phyloP scores from a whole-genome alignment of 2,113 vertebrate species.

The Ochotona curzoniae region DNA sequence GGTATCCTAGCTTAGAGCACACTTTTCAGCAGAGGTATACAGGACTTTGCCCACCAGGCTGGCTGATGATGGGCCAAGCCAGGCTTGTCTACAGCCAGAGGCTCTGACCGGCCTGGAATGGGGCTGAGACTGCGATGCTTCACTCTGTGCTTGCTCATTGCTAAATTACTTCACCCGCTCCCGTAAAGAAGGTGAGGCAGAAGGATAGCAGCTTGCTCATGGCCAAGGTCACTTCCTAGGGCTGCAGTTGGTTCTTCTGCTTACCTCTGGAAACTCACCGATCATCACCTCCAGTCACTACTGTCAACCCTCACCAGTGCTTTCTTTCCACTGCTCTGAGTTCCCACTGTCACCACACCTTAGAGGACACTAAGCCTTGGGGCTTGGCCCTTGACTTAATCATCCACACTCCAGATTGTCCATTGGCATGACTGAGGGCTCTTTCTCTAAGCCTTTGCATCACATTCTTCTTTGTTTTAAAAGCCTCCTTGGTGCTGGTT shows the following conservation, averaged over 20 bases:
- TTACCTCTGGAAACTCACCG: neutral
- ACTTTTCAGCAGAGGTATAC: neutral
- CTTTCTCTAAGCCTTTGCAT: neutral
- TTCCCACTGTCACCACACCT: neutral
- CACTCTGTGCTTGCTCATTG: neutral
- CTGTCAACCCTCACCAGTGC: neutral
- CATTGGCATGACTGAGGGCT: neutral
- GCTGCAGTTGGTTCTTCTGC: neutral
- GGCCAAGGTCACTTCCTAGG: neutral
- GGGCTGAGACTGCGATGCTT: neutral
- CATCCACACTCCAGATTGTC: neutral
- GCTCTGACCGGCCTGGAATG: neutral
- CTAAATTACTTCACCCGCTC: neutral
- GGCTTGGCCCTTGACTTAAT: neutral
- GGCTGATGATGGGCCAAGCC: neutral
- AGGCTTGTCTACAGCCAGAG: neutral
- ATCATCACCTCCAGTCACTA: neutral
- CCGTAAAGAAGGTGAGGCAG: neutral
- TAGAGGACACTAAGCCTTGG: neutral
- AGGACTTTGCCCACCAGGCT: neutral
- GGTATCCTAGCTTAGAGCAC: neutral
- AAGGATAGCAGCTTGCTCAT: neutral
- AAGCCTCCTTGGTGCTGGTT: neutral
- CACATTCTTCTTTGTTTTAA: neutral
- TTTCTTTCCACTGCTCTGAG: neutral